These are phyloP conservation scores for Acrossocheilus wenchowensis DNA, from an alignment of 2,797 vertebrate genomes.

Conservation along the genomic window DNA sequence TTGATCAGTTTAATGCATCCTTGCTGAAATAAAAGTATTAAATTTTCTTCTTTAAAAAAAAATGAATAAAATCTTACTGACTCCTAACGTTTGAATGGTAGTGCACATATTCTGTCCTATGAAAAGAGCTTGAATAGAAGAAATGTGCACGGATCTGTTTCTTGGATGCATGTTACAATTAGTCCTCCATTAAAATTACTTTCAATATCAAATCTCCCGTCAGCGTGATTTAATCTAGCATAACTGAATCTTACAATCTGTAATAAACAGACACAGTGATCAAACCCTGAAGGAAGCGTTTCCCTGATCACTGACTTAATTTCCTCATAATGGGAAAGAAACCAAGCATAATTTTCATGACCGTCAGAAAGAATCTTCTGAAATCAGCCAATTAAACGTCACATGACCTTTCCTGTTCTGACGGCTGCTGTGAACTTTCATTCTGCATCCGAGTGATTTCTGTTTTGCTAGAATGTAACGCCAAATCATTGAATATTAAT, in stretches of 20 bases:
- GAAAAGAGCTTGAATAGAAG: background rate
- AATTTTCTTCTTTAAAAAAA: too few relatives aligned
- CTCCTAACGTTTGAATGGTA: background rate
- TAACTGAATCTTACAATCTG: background rate
- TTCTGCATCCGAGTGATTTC: slow-evolving; percentile 43
- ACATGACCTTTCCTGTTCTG: slow-evolving; percentile 41
- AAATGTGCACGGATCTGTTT: background rate
- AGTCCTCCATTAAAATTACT: background rate
- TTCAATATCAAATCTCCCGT: background rate
- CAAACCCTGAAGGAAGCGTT: slow-evolving; percentile 16
- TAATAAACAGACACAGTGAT: background rate
- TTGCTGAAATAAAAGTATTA: too few relatives aligned
- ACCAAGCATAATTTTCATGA: slow-evolving; percentile 18
- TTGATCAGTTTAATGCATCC: too few relatives aligned
- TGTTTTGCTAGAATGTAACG: background rate
- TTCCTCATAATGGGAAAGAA: slow-evolving; percentile 22
- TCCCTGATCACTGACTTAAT: background rate
- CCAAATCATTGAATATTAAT: background rate
- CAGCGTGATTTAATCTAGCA: background rate
- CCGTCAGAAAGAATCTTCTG: slow-evolving; percentile 18
- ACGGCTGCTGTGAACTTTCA: slow-evolving; percentile 44
- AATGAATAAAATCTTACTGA: too few relatives aligned
- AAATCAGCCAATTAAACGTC: slow-evolving; percentile 18
- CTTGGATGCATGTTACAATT: background rate
- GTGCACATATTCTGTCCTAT: background rate